Evolutionary conservation across 1,140 invertebrate genomes (phyloP), one percentile per base, ranked within the genome.

Genomic region (Leptinotarsa texana): DNA sequence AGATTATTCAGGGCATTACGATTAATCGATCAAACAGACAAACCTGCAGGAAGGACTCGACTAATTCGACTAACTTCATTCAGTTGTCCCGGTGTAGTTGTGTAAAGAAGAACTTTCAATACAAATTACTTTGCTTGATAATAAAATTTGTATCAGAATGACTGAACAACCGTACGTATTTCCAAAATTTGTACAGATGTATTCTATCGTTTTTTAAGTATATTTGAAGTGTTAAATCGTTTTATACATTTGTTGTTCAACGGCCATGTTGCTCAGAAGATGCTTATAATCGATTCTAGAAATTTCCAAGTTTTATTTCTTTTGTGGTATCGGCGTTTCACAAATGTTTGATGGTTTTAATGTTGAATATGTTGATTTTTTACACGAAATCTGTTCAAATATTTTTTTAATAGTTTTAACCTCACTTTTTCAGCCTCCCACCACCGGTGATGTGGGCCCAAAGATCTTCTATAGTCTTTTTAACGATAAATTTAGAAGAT

Each of bases 381-480:
- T 1, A 11, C 8, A 11, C 8, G 33, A 42, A 42, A 42, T 42
- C 33, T n/a, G 1, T 57, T 17, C 3, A 8, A 57, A n/a, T 15
- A 69, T 49, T 69, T 18, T 61, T 22, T 22, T 42, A 74, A 57
- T 74, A 61, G 63, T 42, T 57, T 72, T 80, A 81, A 81, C 80
- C 80, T 81, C 75, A 80, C 79, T 76, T 78, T 80, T 79, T 77
- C 15, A 67, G 51, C 80, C 76, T 79, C 72, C 93, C 93, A 76
- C 95, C 96, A 51, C 91, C 94, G 65, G 92, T 97, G 61, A 91
- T 93, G 82, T 98, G 96, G 97, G 97, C 96, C 21, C 96, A 98
- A 86, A 90, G 94, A 82, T 91, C 89, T 81, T 89, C 91, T 79
- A 86, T 92, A 79, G 86, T 98, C 61, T 97, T 91, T 85, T 86